These are phyloP conservation scores for Drosophila orena DNA, from an alignment of 1,140 invertebrate species.

Conservation along the genomic window DNA sequence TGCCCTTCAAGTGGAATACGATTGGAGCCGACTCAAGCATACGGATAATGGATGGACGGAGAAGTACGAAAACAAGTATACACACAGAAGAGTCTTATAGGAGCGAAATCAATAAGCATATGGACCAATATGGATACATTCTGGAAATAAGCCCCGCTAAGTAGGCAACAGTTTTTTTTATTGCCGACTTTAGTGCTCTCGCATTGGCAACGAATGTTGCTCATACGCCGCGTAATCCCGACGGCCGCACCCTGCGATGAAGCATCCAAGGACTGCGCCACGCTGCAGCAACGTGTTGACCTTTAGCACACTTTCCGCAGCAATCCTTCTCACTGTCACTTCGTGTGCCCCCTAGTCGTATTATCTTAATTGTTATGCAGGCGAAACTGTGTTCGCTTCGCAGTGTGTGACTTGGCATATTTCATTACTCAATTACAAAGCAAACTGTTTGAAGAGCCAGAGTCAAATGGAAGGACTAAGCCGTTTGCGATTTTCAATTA, in stretches of 20 bases:
- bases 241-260: constrained; percentile 6
- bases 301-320: constrained; percentile 31
- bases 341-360: neutral
- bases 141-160: neutral
- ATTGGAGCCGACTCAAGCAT: constrained; percentile 5
- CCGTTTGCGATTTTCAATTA: constrained; percentile 73
- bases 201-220: constrained; percentile 2
- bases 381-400: constrained; percentile 16
- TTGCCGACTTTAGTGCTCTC: too few relatives aligned
- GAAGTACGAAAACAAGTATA: neutral
- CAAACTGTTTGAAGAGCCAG: constrained; percentile 47
- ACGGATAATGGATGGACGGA: too few relatives aligned
- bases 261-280: constrained; percentile 42
- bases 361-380: constrained; percentile 62
- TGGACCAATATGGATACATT: neutral
- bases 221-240: constrained; percentile 30
- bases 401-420: constrained; percentile 44
- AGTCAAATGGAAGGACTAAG: constrained; percentile 24
- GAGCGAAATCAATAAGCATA: neutral
- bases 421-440: constrained; percentile 78
- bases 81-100: neutral
- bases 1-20: constrained; percentile 15
- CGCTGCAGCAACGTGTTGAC: constrained; percentile 29
- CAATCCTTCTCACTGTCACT: constrained; percentile 10
- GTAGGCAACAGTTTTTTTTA: constrained; percentile 11